These are phyloP conservation scores for Macaria notata DNA, from an alignment of 2,888 invertebrate species.

Conservation along the genomic window DNA sequence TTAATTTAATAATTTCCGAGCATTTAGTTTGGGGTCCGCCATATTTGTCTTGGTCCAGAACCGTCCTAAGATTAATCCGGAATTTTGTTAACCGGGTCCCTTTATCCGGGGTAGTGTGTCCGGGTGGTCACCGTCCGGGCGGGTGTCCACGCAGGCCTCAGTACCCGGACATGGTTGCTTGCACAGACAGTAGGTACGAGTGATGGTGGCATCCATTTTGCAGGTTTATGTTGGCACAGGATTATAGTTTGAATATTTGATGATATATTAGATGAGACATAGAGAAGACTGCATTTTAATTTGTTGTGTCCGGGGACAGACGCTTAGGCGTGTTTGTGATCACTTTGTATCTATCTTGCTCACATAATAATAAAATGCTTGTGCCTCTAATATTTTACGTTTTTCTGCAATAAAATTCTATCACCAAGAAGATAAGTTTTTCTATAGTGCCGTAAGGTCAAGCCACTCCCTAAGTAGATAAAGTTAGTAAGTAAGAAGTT, in stretches of 20 bases:
- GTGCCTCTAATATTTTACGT: too few relatives aligned
- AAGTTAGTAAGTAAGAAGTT: too few relatives aligned
- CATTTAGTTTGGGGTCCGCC: conserved; percentile 65
- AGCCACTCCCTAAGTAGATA: too few relatives aligned
- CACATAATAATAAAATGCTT: too few relatives aligned
- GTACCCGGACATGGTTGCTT: conserved; percentile 47
- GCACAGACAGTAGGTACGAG: conserved; percentile 24
- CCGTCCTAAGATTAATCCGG: conserved; percentile 73
- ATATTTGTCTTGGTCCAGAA: conserved; percentile 77
- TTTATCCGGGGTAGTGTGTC: conserved; percentile 31
- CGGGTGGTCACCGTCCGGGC: conserved; percentile 39
- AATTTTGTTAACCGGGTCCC: conserved; percentile 64
- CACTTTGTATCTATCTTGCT: too few relatives aligned
- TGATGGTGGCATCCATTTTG: conserved; percentile 37
- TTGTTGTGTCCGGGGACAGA: too few relatives aligned
- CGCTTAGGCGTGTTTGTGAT: too few relatives aligned
- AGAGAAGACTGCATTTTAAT: too few relatives aligned
- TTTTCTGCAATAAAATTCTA: too few relatives aligned
- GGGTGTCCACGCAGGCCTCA: conserved; percentile 44
- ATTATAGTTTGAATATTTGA: conserved; percentile 25
- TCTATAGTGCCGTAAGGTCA: too few relatives aligned
- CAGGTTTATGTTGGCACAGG: conserved; percentile 31
- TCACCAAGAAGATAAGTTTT: too few relatives aligned
- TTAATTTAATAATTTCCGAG: conserved; percentile 77
- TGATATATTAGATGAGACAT: not conserved